Evolutionary conservation across 2,797 vertebrate species (phyloP), one percentile per base, ranked within the genome.

Genomic region (Rhinoraja longicauda): DNA sequence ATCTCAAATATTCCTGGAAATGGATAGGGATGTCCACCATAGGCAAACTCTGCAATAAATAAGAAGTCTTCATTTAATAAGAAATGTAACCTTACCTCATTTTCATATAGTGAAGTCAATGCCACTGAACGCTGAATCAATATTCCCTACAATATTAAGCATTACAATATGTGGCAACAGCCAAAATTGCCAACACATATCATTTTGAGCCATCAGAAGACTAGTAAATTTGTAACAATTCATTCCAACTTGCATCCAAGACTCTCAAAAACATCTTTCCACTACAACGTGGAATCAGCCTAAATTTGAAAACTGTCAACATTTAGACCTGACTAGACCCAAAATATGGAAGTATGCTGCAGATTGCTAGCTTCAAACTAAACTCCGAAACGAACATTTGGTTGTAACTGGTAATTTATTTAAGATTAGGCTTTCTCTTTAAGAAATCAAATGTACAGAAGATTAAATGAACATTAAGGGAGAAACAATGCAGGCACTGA

Each of bases 1-100:
- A 99, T 99, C 96, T 99, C 99, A 96, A 99, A 99, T 96, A 99
- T 97, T 95, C 99, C 99, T 97, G 98, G 99, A 97, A 99, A 99
- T 67, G 98, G 98, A 95, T 99, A 99, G 0, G 99, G 98, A 95
- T 99, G 99, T 95, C 99, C 99, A 94, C 99, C 98, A 94, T 99
- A 99, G 93, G 99, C 98, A 97, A 99, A 99, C 96, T 99, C 99
- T 99, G 95, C 94, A 96, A 45, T 90, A 93, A 70, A 29, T 93
- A 93, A 84, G 81, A 2, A 39, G 39, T 13, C 70, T 92, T 72
- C 72, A 73, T 0, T 29, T 53, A 53, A 53, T 53, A 15, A 53
- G 26, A 57, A 26, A 75, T 45, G 29, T 75, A 53, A 13, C 57
- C 39, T 75, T 92, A 73, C 26, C 45, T 53, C 45, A 53, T 53